Evolutionary conservation across 2,113 vertebrate species (phyloP).

Genomic region (Mandrillus leucophaeus): DNA sequence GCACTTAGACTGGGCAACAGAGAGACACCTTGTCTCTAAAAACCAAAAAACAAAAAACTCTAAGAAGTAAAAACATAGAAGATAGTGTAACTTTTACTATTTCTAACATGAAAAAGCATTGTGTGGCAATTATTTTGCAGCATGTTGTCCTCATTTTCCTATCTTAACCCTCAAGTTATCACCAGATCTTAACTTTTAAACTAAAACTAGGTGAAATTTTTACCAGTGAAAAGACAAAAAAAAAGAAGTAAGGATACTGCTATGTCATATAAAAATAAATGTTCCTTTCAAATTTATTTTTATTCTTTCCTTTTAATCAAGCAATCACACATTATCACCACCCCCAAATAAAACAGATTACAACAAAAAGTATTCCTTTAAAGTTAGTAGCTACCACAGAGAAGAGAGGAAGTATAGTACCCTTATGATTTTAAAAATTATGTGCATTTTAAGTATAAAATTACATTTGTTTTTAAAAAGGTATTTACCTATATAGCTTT

Average conservation of each 20-base stretch:
- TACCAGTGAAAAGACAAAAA: conserved; percentile 21
- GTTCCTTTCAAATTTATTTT: conserved; percentile 52
- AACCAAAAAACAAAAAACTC: no score
- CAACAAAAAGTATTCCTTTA: conserved; percentile 55
- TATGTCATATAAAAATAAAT: conserved; percentile 43
- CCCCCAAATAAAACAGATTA: conserved; percentile 58
- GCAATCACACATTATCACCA: conserved; percentile 56
- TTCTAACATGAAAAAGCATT: conserved; percentile 34
- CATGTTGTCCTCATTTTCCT: conserved; percentile 19
- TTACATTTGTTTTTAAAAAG: conserved; percentile 78
- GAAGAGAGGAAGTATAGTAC: conserved; percentile 52
- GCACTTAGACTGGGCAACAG: no score
- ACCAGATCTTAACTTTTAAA: conserved; percentile 46
- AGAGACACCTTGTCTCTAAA: no score
- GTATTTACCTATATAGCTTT: conserved; percentile 81
- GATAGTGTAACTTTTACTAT: conserved; percentile 1
- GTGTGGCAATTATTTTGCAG: conserved; percentile 1
- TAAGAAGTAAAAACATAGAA: background rate
- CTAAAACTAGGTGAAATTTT: background rate
- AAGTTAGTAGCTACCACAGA: conserved; percentile 42
- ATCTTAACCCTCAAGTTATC: conserved; percentile 2
- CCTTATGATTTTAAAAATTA: conserved; percentile 55
- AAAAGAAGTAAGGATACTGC: background rate
- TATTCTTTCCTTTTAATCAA: conserved; percentile 60
- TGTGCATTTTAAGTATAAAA: conserved; percentile 78